Evolutionary conservation across 1,140 invertebrate genomes (phyloP).

Genomic region (Whitmania pigra): DNA sequence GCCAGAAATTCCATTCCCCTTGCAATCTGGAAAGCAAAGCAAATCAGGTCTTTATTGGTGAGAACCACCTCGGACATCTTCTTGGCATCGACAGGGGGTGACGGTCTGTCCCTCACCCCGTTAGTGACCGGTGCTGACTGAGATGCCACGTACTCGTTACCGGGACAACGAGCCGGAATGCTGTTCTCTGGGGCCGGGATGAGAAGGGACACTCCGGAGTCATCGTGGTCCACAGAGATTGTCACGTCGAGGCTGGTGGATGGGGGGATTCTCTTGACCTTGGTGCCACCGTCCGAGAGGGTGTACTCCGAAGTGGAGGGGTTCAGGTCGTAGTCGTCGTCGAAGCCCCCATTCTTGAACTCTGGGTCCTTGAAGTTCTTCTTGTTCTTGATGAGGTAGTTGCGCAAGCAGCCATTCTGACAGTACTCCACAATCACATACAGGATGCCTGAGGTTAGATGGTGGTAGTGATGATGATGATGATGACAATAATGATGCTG

Average conservation of each 20-base stretch:
- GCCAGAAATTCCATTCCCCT: constrained; percentile 93
- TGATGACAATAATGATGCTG: not conserved
- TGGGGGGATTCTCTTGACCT: no score
- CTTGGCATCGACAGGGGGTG: no score
- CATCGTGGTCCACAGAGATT: no score
- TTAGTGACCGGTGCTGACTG: no score
- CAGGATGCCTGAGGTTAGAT: constrained; percentile 51
- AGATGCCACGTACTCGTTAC: no score
- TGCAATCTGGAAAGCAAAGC: constrained; percentile 89
- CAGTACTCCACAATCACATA: constrained; percentile 96
- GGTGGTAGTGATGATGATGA: not conserved
- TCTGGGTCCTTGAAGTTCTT: not conserved
- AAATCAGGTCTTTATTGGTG: constrained; percentile 82
- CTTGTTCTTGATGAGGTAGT: constrained; percentile 56
- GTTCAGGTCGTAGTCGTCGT: constrained; percentile 1
- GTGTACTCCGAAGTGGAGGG: not conserved
- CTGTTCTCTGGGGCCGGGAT: no score
- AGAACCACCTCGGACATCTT: constrained; percentile 36
- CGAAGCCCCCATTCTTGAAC: not conserved
- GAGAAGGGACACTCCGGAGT: no score
- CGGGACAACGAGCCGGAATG: no score
- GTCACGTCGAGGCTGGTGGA: no score
- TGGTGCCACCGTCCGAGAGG: no score
- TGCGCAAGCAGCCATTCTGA: constrained; percentile 81
- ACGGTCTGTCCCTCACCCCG: no score